phyloP scores from a whole-genome alignment of 2,113 vertebrate species.

The Hassar affinis region DNA sequence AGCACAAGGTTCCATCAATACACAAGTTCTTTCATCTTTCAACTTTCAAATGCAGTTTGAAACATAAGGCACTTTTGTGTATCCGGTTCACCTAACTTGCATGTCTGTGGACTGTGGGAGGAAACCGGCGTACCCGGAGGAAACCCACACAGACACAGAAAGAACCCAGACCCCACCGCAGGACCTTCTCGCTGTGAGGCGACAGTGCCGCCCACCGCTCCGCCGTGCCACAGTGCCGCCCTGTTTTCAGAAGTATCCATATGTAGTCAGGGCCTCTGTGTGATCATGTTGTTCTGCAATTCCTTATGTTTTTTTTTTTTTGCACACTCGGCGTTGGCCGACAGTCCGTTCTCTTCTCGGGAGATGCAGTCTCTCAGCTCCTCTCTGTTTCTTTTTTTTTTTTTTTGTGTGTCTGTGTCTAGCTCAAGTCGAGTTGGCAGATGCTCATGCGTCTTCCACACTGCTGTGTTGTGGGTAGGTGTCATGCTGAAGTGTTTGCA shows the following conservation, averaged over 20 bases:
- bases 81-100: too few relatives aligned
- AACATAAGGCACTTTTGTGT: too few relatives aligned
- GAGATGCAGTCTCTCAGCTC: conserved; percentile 29
- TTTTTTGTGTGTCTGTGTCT: conserved; percentile 26
- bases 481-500: conserved; percentile 51
- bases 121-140: too few relatives aligned
- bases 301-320: not conserved
- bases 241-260: not conserved
- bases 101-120: too few relatives aligned
- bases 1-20: too few relatives aligned
- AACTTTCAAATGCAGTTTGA: too few relatives aligned
- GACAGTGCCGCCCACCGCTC: too few relatives aligned
- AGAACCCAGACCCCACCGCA: too few relatives aligned
- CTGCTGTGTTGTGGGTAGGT: conserved; percentile 44
- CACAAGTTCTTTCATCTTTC: too few relatives aligned
- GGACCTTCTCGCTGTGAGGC: too few relatives aligned
- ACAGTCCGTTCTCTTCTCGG: conserved; percentile 29
- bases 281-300: not conserved
- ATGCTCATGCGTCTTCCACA: conserved; percentile 39
- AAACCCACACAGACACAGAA: too few relatives aligned
- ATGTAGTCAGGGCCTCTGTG: not conserved
- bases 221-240: too few relatives aligned
- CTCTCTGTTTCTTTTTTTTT: conserved; percentile 11
- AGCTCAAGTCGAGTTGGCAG: conserved; percentile 45
- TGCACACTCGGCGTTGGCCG: not conserved